These are phyloP conservation scores for Leptosomus discolor DNA, from an alignment of 2,113 vertebrate species.

Conservation along the genomic window DNA sequence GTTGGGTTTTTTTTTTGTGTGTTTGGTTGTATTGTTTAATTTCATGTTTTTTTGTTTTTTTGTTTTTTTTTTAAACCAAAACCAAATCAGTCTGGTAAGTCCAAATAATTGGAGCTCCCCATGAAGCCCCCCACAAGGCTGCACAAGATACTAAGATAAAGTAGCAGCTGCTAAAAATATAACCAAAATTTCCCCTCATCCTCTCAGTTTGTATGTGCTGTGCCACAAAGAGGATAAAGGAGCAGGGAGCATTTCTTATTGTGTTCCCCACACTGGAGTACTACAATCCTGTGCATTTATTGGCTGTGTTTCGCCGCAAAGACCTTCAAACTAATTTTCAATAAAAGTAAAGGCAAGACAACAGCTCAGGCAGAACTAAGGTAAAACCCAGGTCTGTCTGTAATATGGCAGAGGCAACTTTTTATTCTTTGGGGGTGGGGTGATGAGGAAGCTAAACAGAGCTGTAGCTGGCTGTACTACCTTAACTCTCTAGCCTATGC, in stretches of 20 bases:
- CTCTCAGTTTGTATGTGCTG: not conserved
- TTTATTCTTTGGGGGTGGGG: not conserved
- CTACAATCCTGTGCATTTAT: not conserved
- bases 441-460: not conserved
- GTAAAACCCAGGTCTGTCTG: not conserved
- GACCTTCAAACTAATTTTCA: not conserved
- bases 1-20: no score
- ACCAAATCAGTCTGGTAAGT: not conserved
- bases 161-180: not conserved
- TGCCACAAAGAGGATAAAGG: not conserved
- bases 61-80: no score
- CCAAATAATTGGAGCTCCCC: not conserved
- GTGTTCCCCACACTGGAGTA: not conserved
- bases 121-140: not conserved
- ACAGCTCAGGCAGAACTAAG: not conserved
- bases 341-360: not conserved
- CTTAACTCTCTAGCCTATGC: not conserved
- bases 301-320: not conserved
- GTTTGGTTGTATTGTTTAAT: no score
- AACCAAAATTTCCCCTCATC: not conserved
- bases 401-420: not conserved
- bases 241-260: not conserved
- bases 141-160: not conserved
- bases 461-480: not conserved
- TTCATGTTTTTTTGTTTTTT: no score